Evolutionary conservation across 1,140 invertebrate genomes (phyloP).

Genomic region (Aphidius gifuensis): DNA sequence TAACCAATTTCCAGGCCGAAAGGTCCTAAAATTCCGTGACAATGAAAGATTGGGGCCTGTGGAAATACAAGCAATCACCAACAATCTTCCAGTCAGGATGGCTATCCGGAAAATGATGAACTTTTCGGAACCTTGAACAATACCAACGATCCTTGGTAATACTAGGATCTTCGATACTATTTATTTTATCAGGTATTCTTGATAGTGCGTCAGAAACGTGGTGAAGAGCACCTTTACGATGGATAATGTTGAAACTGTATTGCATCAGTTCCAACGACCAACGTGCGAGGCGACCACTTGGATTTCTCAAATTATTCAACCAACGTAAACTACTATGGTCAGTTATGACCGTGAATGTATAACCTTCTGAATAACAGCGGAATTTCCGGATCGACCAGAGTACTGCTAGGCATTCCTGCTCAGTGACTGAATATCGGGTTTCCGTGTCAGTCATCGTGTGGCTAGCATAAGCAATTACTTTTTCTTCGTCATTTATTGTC

Average conservation of each 20-base stretch:
- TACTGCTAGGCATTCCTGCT: no score
- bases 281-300: constrained; percentile 19
- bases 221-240: constrained; percentile 35
- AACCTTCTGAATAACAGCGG: constrained; percentile 40
- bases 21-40: constrained; percentile 16
- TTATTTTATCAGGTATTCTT: constrained; percentile 1
- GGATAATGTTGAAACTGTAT: constrained; percentile 25
- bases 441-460: neutral
- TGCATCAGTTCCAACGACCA: constrained; percentile 19
- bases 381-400: constrained; percentile 25
- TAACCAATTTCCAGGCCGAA: constrained; percentile 32
- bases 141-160: constrained; percentile 24
- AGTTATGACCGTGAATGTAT: constrained; percentile 44
- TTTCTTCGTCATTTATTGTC: constrained; percentile 27
- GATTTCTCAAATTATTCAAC: constrained; percentile 41
- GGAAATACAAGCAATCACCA: constrained; percentile 19
- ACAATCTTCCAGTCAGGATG: constrained; percentile 17
- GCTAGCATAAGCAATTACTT: constrained; percentile 28
- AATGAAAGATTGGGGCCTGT: constrained; percentile 12
- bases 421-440: no score
- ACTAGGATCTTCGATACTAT: neutral
- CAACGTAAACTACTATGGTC: constrained; percentile 49
- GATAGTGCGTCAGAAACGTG: constrained; percentile 31
- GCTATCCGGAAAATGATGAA: constrained; percentile 12
- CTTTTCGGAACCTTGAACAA: constrained; percentile 9